phyloP scores from a whole-genome alignment of 2,888 invertebrate genomes.

The Lasioglossum leucozonium region DNA sequence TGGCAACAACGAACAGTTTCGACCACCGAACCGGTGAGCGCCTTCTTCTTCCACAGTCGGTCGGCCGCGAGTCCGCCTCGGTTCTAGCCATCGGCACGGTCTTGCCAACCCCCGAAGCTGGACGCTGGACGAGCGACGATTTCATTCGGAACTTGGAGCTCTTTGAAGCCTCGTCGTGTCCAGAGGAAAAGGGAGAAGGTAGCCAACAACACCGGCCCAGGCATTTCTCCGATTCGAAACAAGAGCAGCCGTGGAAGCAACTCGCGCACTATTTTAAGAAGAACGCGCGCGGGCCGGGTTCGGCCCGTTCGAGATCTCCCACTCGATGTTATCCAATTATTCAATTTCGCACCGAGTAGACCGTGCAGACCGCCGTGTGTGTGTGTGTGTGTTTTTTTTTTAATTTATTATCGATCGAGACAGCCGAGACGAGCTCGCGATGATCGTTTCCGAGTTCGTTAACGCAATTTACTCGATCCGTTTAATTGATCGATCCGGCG shows the following conservation, averaged over 20 bases:
- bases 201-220: neutral
- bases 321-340: slow-evolving; percentile 62
- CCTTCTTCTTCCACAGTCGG: neutral
- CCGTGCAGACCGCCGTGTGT: neutral
- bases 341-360: slow-evolving; percentile 33
- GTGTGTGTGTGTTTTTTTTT: no score
- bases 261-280: slow-evolving; percentile 25
- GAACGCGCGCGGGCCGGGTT: neutral
- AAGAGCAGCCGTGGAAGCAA: no score
- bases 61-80: neutral
- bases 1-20: neutral
- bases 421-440: neutral
- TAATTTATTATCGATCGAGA: slow-evolving; percentile 18
- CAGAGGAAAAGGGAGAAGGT: neutral
- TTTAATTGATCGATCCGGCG: neutral
- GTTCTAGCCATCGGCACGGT: neutral
- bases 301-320: slow-evolving; percentile 3
- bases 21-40: no score
- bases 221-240: no score
- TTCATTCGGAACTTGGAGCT: no score
- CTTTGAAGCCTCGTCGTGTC: no score
- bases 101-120: neutral
- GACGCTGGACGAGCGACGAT: neutral
- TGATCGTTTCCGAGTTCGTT: neutral
- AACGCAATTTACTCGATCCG: neutral